phyloP scores from a whole-genome alignment of 2,888 invertebrate genomes.

The Drosophila nr. medialis region DNA sequence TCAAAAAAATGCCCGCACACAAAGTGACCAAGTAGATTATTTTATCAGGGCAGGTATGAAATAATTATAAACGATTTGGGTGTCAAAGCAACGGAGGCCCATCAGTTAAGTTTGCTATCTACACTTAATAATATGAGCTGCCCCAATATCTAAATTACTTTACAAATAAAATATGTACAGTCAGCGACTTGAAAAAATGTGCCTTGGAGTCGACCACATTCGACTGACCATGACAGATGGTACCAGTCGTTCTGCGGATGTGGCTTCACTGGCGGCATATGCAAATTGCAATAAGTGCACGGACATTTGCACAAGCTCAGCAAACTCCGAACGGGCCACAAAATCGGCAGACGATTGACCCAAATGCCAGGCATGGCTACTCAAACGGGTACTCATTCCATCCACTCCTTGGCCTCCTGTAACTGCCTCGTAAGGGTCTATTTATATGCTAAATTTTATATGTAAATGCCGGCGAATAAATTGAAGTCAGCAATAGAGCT shows the following conservation, averaged over 20 bases:
- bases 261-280: conserved; percentile 50
- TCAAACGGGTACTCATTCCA: conserved; percentile 9
- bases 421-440: conserved; percentile 56
- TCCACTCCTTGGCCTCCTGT: background rate
- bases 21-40: conserved; percentile 16
- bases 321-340: conserved; percentile 35
- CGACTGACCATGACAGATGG: conserved; percentile 20
- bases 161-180: conserved; percentile 36
- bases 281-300: conserved; percentile 66
- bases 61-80: conserved; percentile 38
- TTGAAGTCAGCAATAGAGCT: conserved; percentile 49
- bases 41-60: conserved; percentile 47
- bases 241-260: conserved; percentile 30
- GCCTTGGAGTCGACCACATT: conserved; percentile 1
- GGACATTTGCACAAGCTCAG: conserved; percentile 56
- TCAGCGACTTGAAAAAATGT: conserved; percentile 7
- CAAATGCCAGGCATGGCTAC: conserved; percentile 50
- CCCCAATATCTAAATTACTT: conserved; percentile 36
- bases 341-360: conserved; percentile 71
- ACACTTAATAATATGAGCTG: conserved; percentile 5
- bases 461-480: conserved; percentile 74
- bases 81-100: conserved; percentile 28
- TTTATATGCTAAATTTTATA: conserved; percentile 73
- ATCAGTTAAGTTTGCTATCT: conserved; percentile 47
- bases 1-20: conserved; percentile 15